Evolutionary conservation across 2,888 invertebrate genomes (phyloP), one percentile per base, ranked within the genome.

Genomic region (Caenorhabditis macrosperma): DNA sequence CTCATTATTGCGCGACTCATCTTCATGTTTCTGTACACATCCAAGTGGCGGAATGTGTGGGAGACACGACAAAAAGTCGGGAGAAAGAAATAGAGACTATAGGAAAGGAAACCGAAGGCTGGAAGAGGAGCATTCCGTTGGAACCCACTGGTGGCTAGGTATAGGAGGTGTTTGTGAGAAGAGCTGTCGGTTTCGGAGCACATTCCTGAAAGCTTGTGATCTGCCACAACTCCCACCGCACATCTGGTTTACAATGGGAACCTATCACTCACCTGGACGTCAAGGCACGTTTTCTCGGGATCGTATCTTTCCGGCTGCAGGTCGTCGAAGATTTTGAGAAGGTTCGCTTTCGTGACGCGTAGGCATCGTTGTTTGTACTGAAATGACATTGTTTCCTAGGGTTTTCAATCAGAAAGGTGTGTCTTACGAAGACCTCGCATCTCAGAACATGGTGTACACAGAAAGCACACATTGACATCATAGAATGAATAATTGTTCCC

Each of bases 211-310:
- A 74, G 12, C 38, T 28, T 44, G 26, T 22, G 7, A 35, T 57
- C 26, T 46, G 48, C 61, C 63, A 57, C 35, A 60, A 48, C 57
- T 57, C 48, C 38, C 28, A 50, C 33, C n/a, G n/a, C 55, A 64
- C 74, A 74, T 74, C 74, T 74, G 74, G 74, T 64, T 74, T 64
- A 74, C 74, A 74, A 63, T 54, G 22, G n/a, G 9, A 63, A 41
- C 55, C 46, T 52, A 72, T 74, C 41, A 74, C 74, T 74, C 64
- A 74, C 74, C 74, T 74, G 57, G 17, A 64, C 22, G 15, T 59
- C 57, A 17, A 24, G 41, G 64, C 74, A 74, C 30, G 64, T 74
- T 59, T 24, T 24, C 28, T 20, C 7, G 0, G 74, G 74, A 64
- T 74, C 59, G 59, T 74, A 74, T 20, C 20, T 74, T 35, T n/a